phyloP scores from a whole-genome alignment of 2,113 vertebrate species.

The Hyla sarda region DNA sequence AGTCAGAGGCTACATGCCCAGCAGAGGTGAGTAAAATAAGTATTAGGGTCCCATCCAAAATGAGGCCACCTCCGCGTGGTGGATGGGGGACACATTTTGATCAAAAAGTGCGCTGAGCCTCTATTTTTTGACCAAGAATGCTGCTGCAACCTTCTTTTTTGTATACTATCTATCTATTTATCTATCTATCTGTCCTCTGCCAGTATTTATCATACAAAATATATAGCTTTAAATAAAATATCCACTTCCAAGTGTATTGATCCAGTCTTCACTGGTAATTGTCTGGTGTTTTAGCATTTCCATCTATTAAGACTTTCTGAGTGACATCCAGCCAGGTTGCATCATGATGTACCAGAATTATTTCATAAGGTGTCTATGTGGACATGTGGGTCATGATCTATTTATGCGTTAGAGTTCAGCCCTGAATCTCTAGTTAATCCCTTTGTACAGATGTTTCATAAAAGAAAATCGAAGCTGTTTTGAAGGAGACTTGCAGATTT shows the following conservation, averaged over 20 bases:
- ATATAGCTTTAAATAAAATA: not conserved
- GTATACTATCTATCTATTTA: conserved; percentile 26
- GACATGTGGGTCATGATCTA: conserved; percentile 1
- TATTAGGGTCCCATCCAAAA: too few species aligned
- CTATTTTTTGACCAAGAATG: too few species aligned
- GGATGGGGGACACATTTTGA: too few species aligned
- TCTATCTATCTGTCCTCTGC: not conserved
- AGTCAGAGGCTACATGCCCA: too few species aligned
- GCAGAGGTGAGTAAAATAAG: too few species aligned
- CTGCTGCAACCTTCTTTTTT: too few species aligned
- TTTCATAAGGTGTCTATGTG: not conserved
- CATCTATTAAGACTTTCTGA: not conserved
- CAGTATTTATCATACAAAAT: not conserved
- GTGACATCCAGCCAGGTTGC: not conserved
- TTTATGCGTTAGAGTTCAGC: not conserved
- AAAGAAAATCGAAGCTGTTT: conserved; percentile 46
- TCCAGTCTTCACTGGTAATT: not conserved
- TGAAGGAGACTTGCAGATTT: conserved; percentile 30
- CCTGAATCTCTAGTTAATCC: conserved; percentile 28
- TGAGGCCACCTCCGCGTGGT: too few species aligned
- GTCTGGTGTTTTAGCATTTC: not conserved
- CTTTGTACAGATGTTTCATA: conserved; percentile 31
- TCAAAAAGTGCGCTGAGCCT: too few species aligned
- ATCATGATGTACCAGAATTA: not conserved
- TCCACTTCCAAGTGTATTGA: not conserved